phyloP scores from a whole-genome alignment of 92 coral and sea anemone genomes.

The Parazoanthus atlanticus region DNA sequence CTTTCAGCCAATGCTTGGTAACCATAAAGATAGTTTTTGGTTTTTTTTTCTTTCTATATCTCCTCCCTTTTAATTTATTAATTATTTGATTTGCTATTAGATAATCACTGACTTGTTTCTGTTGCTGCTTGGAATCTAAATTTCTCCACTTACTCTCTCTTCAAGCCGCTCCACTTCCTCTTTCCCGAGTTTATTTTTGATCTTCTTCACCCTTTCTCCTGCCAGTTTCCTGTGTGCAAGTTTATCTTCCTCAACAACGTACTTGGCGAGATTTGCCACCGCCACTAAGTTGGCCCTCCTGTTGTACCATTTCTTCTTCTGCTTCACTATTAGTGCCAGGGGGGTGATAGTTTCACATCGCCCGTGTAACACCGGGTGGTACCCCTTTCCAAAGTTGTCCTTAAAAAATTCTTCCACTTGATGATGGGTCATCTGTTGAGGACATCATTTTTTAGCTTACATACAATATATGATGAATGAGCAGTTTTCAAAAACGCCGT shows the following conservation, averaged over 20 bases:
- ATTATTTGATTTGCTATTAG: too few species aligned
- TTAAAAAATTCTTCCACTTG: constrained; percentile 10
- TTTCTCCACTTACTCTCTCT: background rate
- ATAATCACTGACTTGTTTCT: background rate
- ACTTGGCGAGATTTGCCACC: constrained; percentile 9
- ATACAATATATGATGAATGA: too few species aligned
- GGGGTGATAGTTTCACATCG: constrained; percentile 26
- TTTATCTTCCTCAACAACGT: background rate
- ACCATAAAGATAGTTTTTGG: too few species aligned
- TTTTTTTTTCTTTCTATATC: too few species aligned
- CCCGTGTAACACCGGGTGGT: constrained; percentile 31
- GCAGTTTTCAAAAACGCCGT: too few species aligned
- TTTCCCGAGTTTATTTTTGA: constrained; percentile 5
- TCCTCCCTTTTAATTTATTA: background rate
- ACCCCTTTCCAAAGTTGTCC: constrained; percentile 20
- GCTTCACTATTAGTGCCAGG: constrained; percentile 16
- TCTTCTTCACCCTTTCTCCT: background rate
- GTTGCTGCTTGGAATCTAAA: background rate
- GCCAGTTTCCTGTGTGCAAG: background rate
- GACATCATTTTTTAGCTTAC: too few species aligned
- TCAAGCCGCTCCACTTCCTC: constrained; percentile 1
- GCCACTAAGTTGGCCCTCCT: background rate
- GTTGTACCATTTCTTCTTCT: constrained; percentile 20
- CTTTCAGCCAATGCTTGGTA: too few species aligned
- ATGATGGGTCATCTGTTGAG: background rate